Base-by-base conservation (phyloP, 2,888 invertebrate genomes). In the Cryptophagus acutangulus region DNA sequence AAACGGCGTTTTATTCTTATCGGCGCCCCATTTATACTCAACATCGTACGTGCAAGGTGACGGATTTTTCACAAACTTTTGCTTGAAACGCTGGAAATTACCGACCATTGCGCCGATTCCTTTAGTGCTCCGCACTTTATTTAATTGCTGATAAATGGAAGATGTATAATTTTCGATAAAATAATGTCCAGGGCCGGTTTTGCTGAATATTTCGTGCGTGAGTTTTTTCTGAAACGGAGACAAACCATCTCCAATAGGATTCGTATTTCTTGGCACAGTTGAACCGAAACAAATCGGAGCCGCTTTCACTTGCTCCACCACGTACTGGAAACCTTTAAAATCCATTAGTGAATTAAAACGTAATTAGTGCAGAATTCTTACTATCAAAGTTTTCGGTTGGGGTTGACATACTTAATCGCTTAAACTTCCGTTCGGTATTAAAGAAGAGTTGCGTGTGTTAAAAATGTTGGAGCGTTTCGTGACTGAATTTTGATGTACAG, bases 241-340 rank as follows among this genome's bases (percentile, higher is more conserved):
- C 6, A 63, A 33, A 1, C 54, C 52, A 38, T 57, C 61, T 15
- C 63, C 62, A 35, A 64, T 54, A 2, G 59, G 58, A 40, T 50
- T 49, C 0, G 65, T 63, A 40, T 53, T 48, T 39, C 66, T 54
- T 15, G 44, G 29, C 3, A 56, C 6, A 12, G 49, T 54, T 2
- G 66, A 60, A 16, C 67, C 66, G 34, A 69, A 69, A 46, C 63
- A 66, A 33, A 65, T 53, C 39, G 53, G 55, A 10, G 56, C 52
- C 2, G 58, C 58, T 18, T 52, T 49, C 43, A 55, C 51, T 36
- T 57, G 46, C 49, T 61, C 61, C n/a, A 67, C 62, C 8, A 68
- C 59, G 52, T 69, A 69, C 26, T 63, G 53, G 44, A 69, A 69
- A 35, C 53, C 69, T 65, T n/a, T n/a, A n/a, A n/a, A n/a, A n/a